Conservation (phyloP, 2,113 vertebrate species). For the Redunca redunca region DNA sequence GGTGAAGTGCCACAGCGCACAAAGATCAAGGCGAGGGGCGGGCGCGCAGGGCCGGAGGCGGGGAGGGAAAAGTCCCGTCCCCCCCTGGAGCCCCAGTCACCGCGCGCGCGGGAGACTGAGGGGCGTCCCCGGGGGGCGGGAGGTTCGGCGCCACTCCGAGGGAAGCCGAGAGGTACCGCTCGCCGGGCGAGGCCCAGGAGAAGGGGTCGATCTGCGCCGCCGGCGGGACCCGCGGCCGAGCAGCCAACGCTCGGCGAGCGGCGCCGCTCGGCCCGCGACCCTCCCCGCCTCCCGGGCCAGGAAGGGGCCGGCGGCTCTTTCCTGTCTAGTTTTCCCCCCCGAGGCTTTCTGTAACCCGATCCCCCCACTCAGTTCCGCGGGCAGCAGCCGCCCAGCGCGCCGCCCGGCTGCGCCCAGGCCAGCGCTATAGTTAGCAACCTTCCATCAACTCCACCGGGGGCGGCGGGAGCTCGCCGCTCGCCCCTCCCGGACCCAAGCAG, state of each 20-base stretch:
- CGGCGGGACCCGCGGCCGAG: constrained; percentile 1
- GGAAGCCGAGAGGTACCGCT: constrained; percentile 44
- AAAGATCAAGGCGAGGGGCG: constrained; percentile 65
- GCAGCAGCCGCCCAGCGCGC: constrained; percentile 61
- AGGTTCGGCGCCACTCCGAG: background rate
- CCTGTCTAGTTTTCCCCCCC: constrained; percentile 65
- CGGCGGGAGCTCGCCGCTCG: background rate
- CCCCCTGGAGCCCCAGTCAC: background rate
- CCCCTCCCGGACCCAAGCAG: constrained; percentile 19
- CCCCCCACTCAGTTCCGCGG: constrained; percentile 54
- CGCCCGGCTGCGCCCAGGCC: constrained; percentile 55
- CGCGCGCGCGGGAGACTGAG: constrained; percentile 26
- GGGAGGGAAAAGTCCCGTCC: background rate
- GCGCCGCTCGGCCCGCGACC: constrained; percentile 20
- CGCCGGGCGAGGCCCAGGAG: constrained; percentile 40
- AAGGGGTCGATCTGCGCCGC: constrained; percentile 1
- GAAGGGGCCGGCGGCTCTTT: constrained; percentile 76
- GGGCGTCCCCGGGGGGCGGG: background rate
- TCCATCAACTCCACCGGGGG: constrained; percentile 50
- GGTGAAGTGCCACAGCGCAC: constrained; percentile 73
- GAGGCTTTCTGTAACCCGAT: constrained; percentile 67
- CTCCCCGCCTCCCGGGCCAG: constrained; percentile 60
- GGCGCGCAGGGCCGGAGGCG: constrained; percentile 32
- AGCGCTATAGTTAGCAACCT: constrained; percentile 74
- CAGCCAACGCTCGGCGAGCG: background rate